These are phyloP conservation scores for Catalaphyllia jardinei DNA, from an alignment of 64 coral and sea anemone genomes.

Conservation along the genomic window DNA sequence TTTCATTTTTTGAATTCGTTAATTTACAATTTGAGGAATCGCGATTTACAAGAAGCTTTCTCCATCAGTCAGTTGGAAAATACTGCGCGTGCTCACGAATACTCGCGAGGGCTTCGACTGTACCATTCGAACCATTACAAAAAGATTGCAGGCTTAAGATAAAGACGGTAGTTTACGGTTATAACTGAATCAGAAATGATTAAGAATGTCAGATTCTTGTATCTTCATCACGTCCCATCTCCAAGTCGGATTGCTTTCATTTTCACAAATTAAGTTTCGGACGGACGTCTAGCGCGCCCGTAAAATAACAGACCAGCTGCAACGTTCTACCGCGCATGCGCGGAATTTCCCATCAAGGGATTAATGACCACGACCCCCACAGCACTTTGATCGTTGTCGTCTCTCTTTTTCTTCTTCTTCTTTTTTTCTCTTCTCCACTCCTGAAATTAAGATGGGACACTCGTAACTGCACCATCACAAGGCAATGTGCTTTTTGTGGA, in stretches of 20 bases:
- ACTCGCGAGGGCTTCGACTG: too few species aligned
- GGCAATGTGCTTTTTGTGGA: too few species aligned
- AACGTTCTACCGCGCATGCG: background rate
- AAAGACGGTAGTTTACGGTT: too few species aligned
- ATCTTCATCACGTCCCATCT: background rate
- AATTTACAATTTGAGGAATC: too few species aligned
- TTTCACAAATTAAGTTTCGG: background rate
- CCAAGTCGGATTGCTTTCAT: background rate
- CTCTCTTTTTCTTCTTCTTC: slow-evolving; percentile 17
- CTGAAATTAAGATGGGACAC: background rate
- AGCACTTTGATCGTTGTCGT: slow-evolving; percentile 9
- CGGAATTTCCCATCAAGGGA: background rate
- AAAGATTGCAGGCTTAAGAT: background rate
- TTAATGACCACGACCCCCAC: slow-evolving; percentile 26
- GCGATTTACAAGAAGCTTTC: too few species aligned
- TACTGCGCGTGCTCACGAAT: too few species aligned
- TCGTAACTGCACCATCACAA: background rate
- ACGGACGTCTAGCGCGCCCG: too few species aligned
- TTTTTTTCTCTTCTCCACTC: slow-evolving; percentile 23
- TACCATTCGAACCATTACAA: background rate
- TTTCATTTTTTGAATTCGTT: too few species aligned
- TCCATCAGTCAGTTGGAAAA: too few species aligned
- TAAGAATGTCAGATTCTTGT: background rate
- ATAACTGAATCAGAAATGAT: background rate
- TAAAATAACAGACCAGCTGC: slow-evolving; percentile 27